phyloP scores from a whole-genome alignment of 2,113 vertebrate species.

The Chelonoidis abingdonii region DNA sequence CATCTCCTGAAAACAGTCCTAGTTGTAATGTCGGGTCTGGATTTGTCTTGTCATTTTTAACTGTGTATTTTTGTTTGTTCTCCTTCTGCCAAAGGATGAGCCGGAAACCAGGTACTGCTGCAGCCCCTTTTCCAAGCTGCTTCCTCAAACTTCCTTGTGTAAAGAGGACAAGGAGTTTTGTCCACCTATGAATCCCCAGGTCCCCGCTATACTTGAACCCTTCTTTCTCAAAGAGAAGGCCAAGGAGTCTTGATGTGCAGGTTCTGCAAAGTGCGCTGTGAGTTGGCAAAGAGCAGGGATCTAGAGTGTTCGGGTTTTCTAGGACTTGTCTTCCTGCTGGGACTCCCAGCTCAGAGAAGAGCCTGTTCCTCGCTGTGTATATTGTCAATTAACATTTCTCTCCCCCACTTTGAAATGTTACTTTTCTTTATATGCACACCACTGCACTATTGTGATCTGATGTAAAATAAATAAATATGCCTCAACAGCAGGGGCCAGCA shows the following conservation, averaged over 20 bases:
- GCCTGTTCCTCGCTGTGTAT: conserved; percentile 75
- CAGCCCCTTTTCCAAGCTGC: conserved; percentile 65
- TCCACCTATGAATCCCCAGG: conserved; percentile 67
- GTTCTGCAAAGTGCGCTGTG: conserved; percentile 75
- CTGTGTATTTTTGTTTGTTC: conserved; percentile 77
- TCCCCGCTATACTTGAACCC: conserved; percentile 79
- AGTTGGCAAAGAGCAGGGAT: conserved; percentile 76
- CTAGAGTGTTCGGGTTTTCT: conserved; percentile 66
- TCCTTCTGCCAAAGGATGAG: conserved; percentile 42
- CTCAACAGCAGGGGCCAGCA: conserved; percentile 65
- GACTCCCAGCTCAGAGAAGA: conserved; percentile 68
- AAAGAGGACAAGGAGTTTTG: conserved; percentile 63
- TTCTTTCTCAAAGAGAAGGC: conserved; percentile 51
- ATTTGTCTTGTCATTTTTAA: conserved; percentile 10
- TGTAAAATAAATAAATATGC: conserved; percentile 76
- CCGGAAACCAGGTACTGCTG: conserved; percentile 76
- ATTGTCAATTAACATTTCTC: conserved; percentile 79
- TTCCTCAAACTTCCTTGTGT: conserved; percentile 66
- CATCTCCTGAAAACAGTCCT: neutral
- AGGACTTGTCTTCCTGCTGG: conserved; percentile 59
- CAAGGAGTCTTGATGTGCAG: conserved; percentile 72
- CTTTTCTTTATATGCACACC: conserved; percentile 77
- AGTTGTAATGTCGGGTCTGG: neutral
- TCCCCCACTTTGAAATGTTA: conserved; percentile 74
- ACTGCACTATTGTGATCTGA: conserved; percentile 73